These are phyloP conservation scores for Hippoglossus hippoglossus DNA, from an alignment of 2,797 vertebrate species.

Conservation along the genomic window DNA sequence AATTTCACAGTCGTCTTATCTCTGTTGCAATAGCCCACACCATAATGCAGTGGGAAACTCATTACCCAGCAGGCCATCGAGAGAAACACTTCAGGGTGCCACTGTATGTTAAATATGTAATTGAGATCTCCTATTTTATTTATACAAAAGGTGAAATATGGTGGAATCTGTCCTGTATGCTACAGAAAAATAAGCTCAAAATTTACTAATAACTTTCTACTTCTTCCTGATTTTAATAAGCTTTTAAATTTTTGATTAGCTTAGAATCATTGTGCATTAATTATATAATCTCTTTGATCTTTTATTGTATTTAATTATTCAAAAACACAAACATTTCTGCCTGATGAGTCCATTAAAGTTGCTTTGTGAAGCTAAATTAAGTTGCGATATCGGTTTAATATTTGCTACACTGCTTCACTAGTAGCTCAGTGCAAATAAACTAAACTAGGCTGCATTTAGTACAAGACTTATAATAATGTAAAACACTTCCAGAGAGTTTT, in stretches of 20 bases:
- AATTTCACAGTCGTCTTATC: conserved; percentile 68
- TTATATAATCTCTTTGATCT: too few species aligned
- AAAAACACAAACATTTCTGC: neutral
- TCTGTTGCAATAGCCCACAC: conserved; percentile 39
- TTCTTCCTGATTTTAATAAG: neutral
- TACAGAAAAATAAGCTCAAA: neutral
- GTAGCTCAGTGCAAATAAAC: neutral
- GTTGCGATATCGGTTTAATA: too few species aligned
- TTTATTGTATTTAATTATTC: too few species aligned
- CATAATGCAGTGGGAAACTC: conserved; percentile 36
- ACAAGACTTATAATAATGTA: neutral
- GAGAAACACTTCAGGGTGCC: conserved; percentile 5
- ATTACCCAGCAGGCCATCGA: conserved; percentile 24
- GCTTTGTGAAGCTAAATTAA: neutral
- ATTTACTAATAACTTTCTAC: neutral
- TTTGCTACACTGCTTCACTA: neutral
- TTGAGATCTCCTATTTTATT: conserved; percentile 15
- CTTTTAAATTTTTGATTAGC: too few species aligned
- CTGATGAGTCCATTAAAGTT: neutral
- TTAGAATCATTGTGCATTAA: neutral
- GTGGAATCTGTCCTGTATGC: neutral
- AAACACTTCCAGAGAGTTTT: neutral
- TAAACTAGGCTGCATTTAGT: neutral
- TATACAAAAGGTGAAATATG: neutral
- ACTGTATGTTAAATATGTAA: neutral